Evolutionary conservation across 2,888 invertebrate genomes (phyloP).

Genomic region (Lapara coniferarum): DNA sequence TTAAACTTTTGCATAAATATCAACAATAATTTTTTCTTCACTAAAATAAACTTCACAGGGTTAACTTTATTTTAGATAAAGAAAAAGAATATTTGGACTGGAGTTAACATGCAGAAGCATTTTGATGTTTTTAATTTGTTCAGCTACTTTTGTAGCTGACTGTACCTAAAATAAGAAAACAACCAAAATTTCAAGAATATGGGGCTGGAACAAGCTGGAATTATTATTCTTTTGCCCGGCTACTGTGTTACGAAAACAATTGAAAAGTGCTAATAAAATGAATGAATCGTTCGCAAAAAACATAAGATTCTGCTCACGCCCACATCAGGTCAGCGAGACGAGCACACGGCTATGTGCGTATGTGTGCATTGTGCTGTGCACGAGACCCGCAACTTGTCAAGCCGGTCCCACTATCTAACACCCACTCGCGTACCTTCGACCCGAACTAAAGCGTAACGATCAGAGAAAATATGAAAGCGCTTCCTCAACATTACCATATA

Average conservation of each 20-base stretch:
- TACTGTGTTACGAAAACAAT: conserved; percentile 16
- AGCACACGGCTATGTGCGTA: conserved; percentile 39
- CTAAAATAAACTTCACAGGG: no score
- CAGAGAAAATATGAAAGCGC: conserved; percentile 12
- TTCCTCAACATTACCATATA: conserved; percentile 28
- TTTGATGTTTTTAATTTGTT: no score
- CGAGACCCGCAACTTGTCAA: conserved; percentile 57
- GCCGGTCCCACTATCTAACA: conserved; percentile 72
- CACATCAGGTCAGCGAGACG: conserved; percentile 36
- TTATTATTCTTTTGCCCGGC: not conserved
- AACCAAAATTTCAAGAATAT: no score
- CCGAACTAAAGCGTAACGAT: conserved; percentile 48
- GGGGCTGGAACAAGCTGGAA: not conserved
- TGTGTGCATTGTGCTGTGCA: conserved; percentile 55
- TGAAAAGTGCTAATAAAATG: conserved; percentile 19
- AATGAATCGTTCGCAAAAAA: conserved; percentile 24
- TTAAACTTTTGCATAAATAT: no score
- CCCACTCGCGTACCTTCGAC: conserved; percentile 63
- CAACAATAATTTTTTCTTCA: no score
- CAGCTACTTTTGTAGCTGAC: no score
- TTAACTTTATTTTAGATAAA: no score
- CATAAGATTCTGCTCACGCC: conserved; percentile 36
- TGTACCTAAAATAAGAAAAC: no score
- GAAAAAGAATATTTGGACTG: no score
- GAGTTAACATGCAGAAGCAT: no score